Percentiles rank a stretch among this genome's conserved stretches.
Conservation (phyloP, 2,888 invertebrate genomes). For the Mycalesis mineus region DNA sequence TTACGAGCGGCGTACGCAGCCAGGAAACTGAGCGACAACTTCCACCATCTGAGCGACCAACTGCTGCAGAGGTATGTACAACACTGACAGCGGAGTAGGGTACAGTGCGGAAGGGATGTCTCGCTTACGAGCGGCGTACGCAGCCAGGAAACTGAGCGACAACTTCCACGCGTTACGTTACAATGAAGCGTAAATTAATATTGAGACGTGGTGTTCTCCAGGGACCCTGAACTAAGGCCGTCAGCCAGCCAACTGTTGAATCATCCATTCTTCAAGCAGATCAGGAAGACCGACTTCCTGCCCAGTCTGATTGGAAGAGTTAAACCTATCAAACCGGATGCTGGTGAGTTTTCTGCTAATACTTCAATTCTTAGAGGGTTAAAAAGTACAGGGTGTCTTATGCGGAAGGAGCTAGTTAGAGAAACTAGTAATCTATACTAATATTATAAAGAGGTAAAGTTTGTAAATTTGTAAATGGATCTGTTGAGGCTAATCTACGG, state of each 20-base stretch:
- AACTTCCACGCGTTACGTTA: constrained; percentile 82
- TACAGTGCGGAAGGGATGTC: constrained; percentile 64
- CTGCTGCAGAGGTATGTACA: constrained; percentile 79
- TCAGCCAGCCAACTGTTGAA: constrained; percentile 82
- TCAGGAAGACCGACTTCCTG: constrained; percentile 78
- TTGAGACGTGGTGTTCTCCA: constrained; percentile 35
- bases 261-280: constrained; percentile 88
- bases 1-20: constrained; percentile 72
- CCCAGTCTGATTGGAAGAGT: constrained; percentile 83
- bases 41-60: constrained; percentile 87
- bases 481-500: too few relatives aligned
- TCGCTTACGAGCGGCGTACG: constrained; percentile 67
- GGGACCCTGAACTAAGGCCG: constrained; percentile 83
- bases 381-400: too few relatives aligned
- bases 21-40: constrained; percentile 84
- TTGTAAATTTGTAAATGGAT: too few relatives aligned
- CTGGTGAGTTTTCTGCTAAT: constrained; percentile 62
- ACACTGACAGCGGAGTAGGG: constrained; percentile 68
- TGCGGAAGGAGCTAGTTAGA: too few relatives aligned
- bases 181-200: too few relatives aligned
- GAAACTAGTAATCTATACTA: too few relatives aligned
- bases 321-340: constrained; percentile 81
- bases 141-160: constrained; percentile 82
- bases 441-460: too few relatives aligned
- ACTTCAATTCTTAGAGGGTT: too few relatives aligned